Percentiles rank a stretch among this genome's conserved stretches.
Conservation (phyloP, 37 sponge, comb jelly and placozoan genomes). For the Crambe crambe region DNA sequence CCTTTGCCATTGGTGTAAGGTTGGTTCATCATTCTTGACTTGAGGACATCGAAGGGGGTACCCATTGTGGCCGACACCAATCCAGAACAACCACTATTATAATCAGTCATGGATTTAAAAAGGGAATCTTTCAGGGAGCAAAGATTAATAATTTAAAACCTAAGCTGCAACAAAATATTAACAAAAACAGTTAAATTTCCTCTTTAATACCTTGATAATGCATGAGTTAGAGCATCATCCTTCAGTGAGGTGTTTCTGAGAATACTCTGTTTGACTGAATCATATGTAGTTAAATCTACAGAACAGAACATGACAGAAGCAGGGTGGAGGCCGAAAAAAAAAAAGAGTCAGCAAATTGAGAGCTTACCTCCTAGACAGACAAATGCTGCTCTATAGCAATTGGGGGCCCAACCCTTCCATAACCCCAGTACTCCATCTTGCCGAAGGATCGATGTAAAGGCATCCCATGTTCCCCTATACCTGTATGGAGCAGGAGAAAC, state of each 20-base stretch:
- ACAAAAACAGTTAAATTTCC: neutral
- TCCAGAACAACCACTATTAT: constrained; percentile 49
- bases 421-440: constrained; percentile 67
- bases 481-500: constrained; percentile 13
- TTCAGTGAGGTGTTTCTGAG: constrained; percentile 54
- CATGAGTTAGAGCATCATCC: constrained; percentile 71
- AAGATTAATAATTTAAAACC: too few relatives aligned
- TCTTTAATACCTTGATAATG: constrained; percentile 69
- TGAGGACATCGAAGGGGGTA: constrained; percentile 89
- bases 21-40: constrained; percentile 94
- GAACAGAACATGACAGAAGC: neutral
- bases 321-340: neutral
- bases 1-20: constrained; percentile 53
- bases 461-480: constrained; percentile 69
- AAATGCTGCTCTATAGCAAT: constrained; percentile 84
- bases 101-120: too few relatives aligned
- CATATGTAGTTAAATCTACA: constrained; percentile 84
- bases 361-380: constrained; percentile 83
- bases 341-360: neutral
- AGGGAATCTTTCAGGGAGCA: too few relatives aligned
- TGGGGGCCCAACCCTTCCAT: constrained; percentile 91
- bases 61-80: constrained; percentile 67
- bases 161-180: too few relatives aligned
- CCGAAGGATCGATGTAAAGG: constrained; percentile 57
- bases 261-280: constrained; percentile 68